Base-by-base conservation (phyloP, 1,140 invertebrate genomes). In the Epicauta chinensis region DNA sequence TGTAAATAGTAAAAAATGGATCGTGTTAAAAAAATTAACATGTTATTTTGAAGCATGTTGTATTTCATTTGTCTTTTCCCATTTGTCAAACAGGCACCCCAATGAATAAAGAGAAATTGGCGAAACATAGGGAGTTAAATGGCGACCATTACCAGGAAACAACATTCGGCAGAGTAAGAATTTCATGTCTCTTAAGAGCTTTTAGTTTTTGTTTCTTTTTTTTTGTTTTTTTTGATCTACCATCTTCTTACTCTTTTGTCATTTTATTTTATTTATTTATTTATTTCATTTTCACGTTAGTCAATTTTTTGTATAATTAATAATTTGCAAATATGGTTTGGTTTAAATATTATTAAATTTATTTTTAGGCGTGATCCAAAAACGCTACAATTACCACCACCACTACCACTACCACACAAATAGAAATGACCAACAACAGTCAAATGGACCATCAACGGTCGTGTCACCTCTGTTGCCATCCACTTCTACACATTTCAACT, bases 41-140 rank as follows among this genome's bases (percentile, higher is more conserved):
- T 13, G 30, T 17, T 47, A 47, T n/a, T n/a, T n/a, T n/a, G n/a
- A 47, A 47, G 45, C 34, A 47, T 37, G 45, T 47, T 11, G 31
- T 47, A 9, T 47, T n/a, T n/a, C n/a, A 34, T 47, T 47, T 47
- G 13, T 41, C 16, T 17, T 37, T 56, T 60, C 35, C 63, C 48
- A 35, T 58, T 57, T 55, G 58, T 53, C 45, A 55, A 52, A 51
- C 75, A 87, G 84, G 85, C 69, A 83, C 84, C 55, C 83, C 84
- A 51, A 83, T 86, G 71, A 86, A 86, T 75, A 83, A 79, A 70
- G 81, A 82, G 74, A 85, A 84, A 74, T 74, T 87, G 73, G 82
- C 81, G 66, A 84, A 84, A 71, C 82, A 83, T 63, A 73, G 79
- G 64, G 77, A 75, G 60, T 79, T 78, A 69, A 79, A 77, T 68